A percentile compares a stretch with the other conserved stretches of the same genome.
phyloP scores from a whole-genome alignment of 2,797 vertebrate genomes.

The Gorsachius magnificus region DNA sequence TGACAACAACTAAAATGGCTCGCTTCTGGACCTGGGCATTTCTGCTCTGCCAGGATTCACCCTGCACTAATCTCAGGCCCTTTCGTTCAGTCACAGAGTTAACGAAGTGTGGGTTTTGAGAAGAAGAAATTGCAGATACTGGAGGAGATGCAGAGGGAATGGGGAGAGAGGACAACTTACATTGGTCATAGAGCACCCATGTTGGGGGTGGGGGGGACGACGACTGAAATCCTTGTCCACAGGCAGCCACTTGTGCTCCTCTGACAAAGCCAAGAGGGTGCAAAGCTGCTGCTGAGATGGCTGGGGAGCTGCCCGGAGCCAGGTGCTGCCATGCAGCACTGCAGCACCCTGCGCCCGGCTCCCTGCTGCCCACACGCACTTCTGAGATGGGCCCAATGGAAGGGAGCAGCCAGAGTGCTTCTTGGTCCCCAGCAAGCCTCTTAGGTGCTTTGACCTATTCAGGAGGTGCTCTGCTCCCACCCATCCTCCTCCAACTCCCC shows the following conservation, averaged over 20 bases:
- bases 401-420: not conserved
- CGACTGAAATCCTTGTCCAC: not conserved
- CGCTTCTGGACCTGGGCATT: not conserved
- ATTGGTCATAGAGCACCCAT: not conserved
- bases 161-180: not conserved
- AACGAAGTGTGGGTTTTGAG: not conserved
- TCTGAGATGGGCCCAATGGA: not conserved
- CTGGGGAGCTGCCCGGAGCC: not conserved
- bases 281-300: not conserved
- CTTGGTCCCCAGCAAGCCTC: not conserved
- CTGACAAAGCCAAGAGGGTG: not conserved
- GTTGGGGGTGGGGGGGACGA: rapidly evolving
- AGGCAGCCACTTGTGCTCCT: not conserved
- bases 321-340: not conserved
- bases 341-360: not conserved
- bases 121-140: not conserved
- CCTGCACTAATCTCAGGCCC: not conserved
- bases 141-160: not conserved
- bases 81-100: not conserved
- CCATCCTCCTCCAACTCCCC: not conserved
- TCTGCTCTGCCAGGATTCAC: not conserved
- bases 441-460: not conserved
- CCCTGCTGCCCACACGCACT: not conserved
- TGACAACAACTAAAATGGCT: not conserved
- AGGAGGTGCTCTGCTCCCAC: not conserved